A percentile compares a stretch with the other conserved stretches of the same genome.
Evolutionary conservation across 2,888 invertebrate genomes (phyloP).

Genomic region (Cosmopolites sordidus): DNA sequence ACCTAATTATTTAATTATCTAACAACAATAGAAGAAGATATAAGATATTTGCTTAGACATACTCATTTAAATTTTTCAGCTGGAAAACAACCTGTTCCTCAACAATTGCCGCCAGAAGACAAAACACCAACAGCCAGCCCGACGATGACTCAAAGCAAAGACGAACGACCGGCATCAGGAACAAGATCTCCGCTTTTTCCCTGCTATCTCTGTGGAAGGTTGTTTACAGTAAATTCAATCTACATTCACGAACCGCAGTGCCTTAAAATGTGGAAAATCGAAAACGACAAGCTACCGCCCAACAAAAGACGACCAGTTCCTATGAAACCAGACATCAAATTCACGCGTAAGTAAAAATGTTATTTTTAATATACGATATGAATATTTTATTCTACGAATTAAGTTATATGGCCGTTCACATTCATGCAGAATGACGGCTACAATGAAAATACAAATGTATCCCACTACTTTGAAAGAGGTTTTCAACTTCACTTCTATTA

Average conservation of each 20-base stretch:
- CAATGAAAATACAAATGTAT: no score
- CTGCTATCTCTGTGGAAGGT: conserved; percentile 63
- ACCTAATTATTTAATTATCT: no score
- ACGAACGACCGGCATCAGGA: conserved; percentile 30
- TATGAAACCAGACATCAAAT: conserved; percentile 53
- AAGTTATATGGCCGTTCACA: no score
- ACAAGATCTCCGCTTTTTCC: conserved; percentile 44
- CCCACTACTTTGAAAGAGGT: no score
- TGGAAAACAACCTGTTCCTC: not conserved
- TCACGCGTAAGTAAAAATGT: conserved; percentile 50
- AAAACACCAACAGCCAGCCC: not conserved
- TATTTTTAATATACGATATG: no score
- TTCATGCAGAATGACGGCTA: no score
- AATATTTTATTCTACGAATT: no score
- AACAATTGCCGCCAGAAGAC: not conserved
- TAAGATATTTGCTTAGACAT: no score
- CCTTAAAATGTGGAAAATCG: conserved; percentile 59
- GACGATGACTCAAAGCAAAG: conserved; percentile 11
- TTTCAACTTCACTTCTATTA: no score
- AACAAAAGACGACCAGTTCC: conserved; percentile 55
- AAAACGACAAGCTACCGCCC: conserved; percentile 58
- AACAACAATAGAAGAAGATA: no score
- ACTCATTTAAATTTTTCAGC: no score
- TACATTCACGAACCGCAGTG: conserved; percentile 65
- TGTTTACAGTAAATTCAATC: conserved; percentile 60